Conservation (phyloP, 2,113 vertebrate genomes). For the Mystacornis crossleyi region DNA sequence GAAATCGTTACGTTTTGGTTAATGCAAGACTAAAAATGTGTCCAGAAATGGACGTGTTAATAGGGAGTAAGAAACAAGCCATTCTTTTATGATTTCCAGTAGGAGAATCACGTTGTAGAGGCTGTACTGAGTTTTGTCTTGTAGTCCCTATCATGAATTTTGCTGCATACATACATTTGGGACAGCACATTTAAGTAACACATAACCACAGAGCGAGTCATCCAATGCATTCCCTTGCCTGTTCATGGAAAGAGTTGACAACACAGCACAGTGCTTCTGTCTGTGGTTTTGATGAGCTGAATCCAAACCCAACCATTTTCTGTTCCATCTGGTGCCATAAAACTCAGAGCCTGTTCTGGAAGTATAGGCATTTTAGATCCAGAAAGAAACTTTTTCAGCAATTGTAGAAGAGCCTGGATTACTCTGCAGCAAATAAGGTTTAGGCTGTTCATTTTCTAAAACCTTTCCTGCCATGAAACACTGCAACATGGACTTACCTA, state of each 20-base stretch:
- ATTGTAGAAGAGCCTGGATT: background rate
- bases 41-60: constrained; percentile 6
- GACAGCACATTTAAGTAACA: background rate
- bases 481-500: background rate
- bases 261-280: background rate
- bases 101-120: background rate
- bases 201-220: background rate
- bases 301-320: background rate
- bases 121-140: background rate
- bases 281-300: constrained; percentile 13
- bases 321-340: background rate
- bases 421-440: background rate
- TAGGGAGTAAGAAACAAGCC: background rate
- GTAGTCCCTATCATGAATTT: background rate
- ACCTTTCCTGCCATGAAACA: background rate
- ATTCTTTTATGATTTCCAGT: background rate
- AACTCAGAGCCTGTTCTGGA: background rate
- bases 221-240: background rate
- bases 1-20: background rate
- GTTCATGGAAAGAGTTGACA: background rate
- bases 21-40: background rate
- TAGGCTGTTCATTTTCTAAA: background rate
- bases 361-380: background rate
- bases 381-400: background rate
- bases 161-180: background rate